Percentiles rank a stretch among this genome's conserved stretches.
Conservation (phyloP, 2,797 vertebrate species). For the Rhabdophis nuchalis region DNA sequence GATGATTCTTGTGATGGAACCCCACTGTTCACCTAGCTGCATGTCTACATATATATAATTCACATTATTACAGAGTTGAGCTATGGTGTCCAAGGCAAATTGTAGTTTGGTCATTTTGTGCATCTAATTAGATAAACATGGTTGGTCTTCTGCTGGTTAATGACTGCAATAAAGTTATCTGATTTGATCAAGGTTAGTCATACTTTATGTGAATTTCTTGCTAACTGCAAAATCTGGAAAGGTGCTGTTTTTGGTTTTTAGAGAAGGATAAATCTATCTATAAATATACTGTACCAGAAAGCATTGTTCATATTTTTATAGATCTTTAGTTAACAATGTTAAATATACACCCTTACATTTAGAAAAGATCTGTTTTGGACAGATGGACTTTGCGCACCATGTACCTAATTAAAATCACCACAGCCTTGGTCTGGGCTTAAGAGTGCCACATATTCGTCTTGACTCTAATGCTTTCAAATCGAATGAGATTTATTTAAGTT, state of each 20-base stretch:
- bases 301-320: not conserved
- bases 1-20: not conserved
- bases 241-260: not conserved
- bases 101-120: not conserved
- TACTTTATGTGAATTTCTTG: not conserved
- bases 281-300: accelerated
- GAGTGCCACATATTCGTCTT: not conserved
- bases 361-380: not conserved
- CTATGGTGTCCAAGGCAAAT: not conserved
- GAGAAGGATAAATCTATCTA: not conserved
- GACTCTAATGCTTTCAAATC: not conserved
- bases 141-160: not conserved
- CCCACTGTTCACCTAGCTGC: not conserved
- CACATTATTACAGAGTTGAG: not conserved
- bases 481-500: not conserved
- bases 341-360: not conserved
- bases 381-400: not conserved
- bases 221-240: not conserved
- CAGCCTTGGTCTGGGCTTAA: conserved; percentile 4
- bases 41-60: not conserved
- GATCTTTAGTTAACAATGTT: not conserved
- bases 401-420: not conserved
- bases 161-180: not conserved
- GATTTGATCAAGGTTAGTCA: not conserved
- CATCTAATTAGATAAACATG: not conserved